Percentiles rank a stretch among this genome's conserved stretches.
These are phyloP conservation scores for Parus major DNA, from an alignment of 2,113 vertebrate species.

Conservation along the genomic window DNA sequence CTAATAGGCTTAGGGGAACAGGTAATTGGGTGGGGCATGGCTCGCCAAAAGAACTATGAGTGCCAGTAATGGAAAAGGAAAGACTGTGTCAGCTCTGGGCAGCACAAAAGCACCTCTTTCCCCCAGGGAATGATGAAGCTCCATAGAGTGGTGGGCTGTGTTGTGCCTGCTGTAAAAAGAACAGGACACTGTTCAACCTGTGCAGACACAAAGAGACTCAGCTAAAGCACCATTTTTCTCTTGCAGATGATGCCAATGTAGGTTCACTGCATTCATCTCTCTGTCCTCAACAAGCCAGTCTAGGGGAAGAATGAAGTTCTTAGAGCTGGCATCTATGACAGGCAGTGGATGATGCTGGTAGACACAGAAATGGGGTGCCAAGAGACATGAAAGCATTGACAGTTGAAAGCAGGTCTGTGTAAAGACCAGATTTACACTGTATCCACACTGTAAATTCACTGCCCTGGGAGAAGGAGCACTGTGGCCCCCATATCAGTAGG, in stretches of 20 bases:
- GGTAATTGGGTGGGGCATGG: background rate
- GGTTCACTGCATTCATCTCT: background rate
- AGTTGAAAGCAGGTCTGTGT: background rate
- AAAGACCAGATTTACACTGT: background rate
- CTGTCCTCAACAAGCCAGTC: background rate
- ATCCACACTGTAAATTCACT: background rate
- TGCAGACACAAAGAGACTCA: background rate
- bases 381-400: background rate
- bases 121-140: background rate
- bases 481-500: background rate
- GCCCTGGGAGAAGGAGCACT: background rate
- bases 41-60: background rate
- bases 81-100: background rate
- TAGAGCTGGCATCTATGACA: background rate
- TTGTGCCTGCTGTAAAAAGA: background rate
- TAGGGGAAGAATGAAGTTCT: background rate
- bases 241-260: background rate
- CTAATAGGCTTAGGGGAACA: background rate
- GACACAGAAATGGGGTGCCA: background rate
- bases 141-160: background rate
- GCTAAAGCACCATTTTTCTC: background rate
- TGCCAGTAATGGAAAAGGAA: background rate
- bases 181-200: background rate
- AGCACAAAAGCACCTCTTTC: background rate
- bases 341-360: background rate